Conservation (phyloP, 1,140 invertebrate species). For the Drosophila mayri region DNA sequence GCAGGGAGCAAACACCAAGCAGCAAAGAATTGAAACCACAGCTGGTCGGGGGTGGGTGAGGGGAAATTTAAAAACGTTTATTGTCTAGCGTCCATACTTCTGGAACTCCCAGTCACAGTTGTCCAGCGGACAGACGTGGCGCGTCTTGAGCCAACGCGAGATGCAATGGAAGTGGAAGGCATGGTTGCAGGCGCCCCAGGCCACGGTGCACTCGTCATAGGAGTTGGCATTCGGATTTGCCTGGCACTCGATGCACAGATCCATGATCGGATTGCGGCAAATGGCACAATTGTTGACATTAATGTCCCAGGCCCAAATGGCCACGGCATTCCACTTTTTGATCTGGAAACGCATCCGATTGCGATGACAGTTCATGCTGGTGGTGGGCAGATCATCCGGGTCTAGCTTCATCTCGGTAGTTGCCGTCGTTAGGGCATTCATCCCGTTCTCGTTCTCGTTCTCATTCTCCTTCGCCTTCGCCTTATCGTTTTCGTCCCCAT, state of each 20-base stretch:
- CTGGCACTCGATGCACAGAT: slow-evolving; percentile 43
- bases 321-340: slow-evolving; percentile 36
- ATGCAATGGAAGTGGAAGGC: slow-evolving; percentile 50
- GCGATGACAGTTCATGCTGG: slow-evolving; percentile 18
- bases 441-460: neutral
- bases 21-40: neutral
- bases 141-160: slow-evolving; percentile 37
- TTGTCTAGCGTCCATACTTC: slow-evolving; percentile 24
- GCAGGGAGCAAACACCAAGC: neutral
- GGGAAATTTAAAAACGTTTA: slow-evolving; percentile 7
- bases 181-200: slow-evolving; percentile 39
- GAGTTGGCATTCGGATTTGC: slow-evolving; percentile 20
- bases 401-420: neutral
- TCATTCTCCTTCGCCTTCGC: too few relatives aligned
- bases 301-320: slow-evolving; percentile 33
- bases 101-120: slow-evolving; percentile 42
- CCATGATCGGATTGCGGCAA: slow-evolving; percentile 37
- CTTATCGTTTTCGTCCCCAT: neutral
- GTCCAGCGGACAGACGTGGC: slow-evolving; percentile 40
- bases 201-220: slow-evolving; percentile 35
- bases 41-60: neutral
- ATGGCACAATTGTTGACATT: slow-evolving; percentile 37
- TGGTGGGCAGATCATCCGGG: slow-evolving; percentile 20
- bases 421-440: neutral
- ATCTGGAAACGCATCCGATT: slow-evolving; percentile 11